Evolutionary conservation across 2,113 vertebrate species (phyloP).

Genomic region (Platysternon megacephalum): DNA sequence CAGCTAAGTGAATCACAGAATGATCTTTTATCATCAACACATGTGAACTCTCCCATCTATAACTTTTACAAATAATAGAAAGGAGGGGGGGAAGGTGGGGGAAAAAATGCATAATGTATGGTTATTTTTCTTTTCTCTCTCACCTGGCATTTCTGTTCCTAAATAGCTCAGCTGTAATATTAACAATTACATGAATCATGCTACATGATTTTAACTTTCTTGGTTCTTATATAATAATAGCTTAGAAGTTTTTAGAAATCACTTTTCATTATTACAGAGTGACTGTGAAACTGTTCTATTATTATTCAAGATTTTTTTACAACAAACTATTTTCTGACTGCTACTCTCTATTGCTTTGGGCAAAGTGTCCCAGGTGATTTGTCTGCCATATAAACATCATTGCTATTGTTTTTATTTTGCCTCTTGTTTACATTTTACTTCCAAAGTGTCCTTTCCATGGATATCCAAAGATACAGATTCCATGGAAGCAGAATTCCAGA

Average conservation of each 20-base stretch:
- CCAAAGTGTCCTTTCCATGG: neutral
- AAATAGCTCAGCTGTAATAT: slow-evolving; percentile 63
- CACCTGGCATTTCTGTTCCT: slow-evolving; percentile 28
- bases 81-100: neutral
- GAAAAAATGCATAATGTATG: slow-evolving; percentile 18
- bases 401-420: neutral
- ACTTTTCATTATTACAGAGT: slow-evolving; percentile 15
- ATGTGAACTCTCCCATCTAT: neutral
- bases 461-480: neutral
- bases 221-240: slow-evolving; percentile 53
- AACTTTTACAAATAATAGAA: slow-evolving; percentile 27
- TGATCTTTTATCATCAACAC: slow-evolving; percentile 8
- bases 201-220: slow-evolving; percentile 57
- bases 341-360: neutral
- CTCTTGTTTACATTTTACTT: neutral
- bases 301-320: slow-evolving; percentile 11
- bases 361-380: neutral
- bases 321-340: neutral
- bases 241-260: slow-evolving; percentile 47
- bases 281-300: slow-evolving; percentile 36
- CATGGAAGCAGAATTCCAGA: neutral
- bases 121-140: slow-evolving; percentile 42
- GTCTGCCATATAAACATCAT: neutral
- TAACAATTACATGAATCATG: slow-evolving; percentile 69
- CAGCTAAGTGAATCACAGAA: slow-evolving; percentile 16